Percentiles rank a stretch among this genome's conserved stretches.
phyloP scores from a whole-genome alignment of 2,888 invertebrate species.

The Drosophila robusta region DNA sequence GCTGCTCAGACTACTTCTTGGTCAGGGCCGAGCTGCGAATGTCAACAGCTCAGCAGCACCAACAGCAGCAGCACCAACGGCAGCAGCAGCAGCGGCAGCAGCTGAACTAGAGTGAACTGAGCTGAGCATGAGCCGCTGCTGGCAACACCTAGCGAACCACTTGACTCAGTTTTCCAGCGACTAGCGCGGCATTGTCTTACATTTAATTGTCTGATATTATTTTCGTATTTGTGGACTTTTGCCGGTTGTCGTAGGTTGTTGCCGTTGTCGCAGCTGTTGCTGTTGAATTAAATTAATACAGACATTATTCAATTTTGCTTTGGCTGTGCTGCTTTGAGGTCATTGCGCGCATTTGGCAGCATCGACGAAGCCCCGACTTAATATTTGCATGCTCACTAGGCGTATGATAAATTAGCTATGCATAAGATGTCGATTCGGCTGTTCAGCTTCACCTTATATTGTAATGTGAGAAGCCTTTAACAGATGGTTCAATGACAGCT shows the following conservation, averaged over 20 bases:
- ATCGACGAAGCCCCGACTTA: constrained; percentile 20
- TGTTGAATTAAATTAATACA: constrained; percentile 45
- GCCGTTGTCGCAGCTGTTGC: background rate
- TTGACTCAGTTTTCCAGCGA: constrained; percentile 48
- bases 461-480: constrained; percentile 1
- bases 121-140: constrained; percentile 23
- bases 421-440: constrained; percentile 41
- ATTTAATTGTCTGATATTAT: constrained; percentile 71
- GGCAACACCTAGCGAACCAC: constrained; percentile 25
- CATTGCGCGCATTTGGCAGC: constrained; percentile 50
- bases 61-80: constrained; percentile 10
- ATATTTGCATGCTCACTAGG: constrained; percentile 63
- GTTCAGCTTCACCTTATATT: constrained; percentile 24
- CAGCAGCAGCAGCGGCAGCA: constrained; percentile 7
- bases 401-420: constrained; percentile 67
- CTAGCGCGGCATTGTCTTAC: constrained; percentile 46
- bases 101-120: constrained; percentile 11
- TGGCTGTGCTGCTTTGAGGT: constrained; percentile 55
- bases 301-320: constrained; percentile 63
- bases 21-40: constrained; percentile 76
- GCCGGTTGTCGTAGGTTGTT: constrained; percentile 35
- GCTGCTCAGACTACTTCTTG: constrained; percentile 74
- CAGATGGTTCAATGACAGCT: constrained; percentile 45
- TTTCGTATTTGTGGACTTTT: constrained; percentile 61
- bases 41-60: constrained; percentile 60